Evolutionary conservation across 2,888 invertebrate genomes (phyloP).

Genomic region (Auanema freiburgensis): DNA sequence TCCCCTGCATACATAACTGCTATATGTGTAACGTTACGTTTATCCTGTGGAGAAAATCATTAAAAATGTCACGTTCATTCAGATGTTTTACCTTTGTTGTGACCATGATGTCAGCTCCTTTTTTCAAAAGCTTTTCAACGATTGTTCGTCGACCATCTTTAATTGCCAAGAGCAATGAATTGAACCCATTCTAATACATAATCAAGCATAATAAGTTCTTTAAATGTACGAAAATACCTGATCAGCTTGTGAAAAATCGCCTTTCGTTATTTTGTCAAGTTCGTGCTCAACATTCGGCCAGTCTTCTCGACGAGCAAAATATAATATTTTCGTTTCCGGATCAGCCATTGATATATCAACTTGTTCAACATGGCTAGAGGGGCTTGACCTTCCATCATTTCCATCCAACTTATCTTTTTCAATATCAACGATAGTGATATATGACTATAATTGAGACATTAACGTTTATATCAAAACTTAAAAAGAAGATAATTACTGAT

Average conservation of each 20-base stretch:
- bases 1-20: conserved; percentile 91
- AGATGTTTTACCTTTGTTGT: conserved; percentile 41
- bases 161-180: conserved; percentile 67
- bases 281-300: conserved; percentile 54
- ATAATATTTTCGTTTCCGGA: conserved; percentile 35
- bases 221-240: conserved; percentile 31
- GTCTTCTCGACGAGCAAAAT: conserved; percentile 51
- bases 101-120: conserved; percentile 65
- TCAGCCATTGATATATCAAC: conserved; percentile 40
- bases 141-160: conserved; percentile 66
- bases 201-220: background rate
- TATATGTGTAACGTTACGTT: conserved; percentile 90
- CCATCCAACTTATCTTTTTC: conserved; percentile 5
- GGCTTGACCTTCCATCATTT: conserved; percentile 10
- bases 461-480: background rate
- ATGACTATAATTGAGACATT: background rate
- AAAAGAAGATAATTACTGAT: background rate
- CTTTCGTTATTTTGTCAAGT: conserved; percentile 36
- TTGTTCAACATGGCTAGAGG: conserved; percentile 16
- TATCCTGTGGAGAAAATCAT: conserved; percentile 75
- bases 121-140: conserved; percentile 65
- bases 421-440: background rate
- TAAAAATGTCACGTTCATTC: background rate
- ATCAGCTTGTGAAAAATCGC: conserved; percentile 55
- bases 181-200: conserved; percentile 64